Base-by-base conservation (phyloP, 1,140 invertebrate genomes). In the Drosophila mojavensis region DNA sequence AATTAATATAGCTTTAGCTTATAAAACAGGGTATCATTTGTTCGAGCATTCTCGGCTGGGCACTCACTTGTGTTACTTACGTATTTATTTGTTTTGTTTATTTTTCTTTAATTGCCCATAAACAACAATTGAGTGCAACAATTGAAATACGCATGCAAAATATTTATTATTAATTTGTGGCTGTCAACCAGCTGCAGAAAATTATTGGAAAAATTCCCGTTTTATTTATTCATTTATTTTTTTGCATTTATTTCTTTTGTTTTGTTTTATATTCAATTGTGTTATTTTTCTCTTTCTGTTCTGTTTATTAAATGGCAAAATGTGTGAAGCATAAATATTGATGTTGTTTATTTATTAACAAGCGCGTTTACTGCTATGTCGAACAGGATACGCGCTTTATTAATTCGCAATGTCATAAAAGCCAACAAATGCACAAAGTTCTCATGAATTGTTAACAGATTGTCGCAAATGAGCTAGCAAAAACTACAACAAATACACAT, bases 331-430 rank as follows among this genome's bases (percentile, higher is more conserved):
- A 70, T 54, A 76, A 81, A 83, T 79, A 77, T 82, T 72, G 43
- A 68, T 71, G 65, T 28, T 75, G 58, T 76, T 86, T 81, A 70
- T 78, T 79, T 85, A 86, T 81, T 78, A 76, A 81, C 66, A 71
- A 79, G 41, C 47, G 58, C 17, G 33, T 55, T 51, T 43, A 62
- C 39, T 61, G 64, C 41, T 72, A 78, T 15, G 41, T 9, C 15
- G 11, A 53, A 65, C 61, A 47, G 41, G 26, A 80, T 68, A 59
- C 39, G 59, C 50, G 50, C 48, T 75, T 67, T 77, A 69, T 78
- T 72, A 71, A 71, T 67, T 68, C 62, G 56, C 26, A 56, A 65
- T 65, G 51, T 51, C 43, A 63, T 9, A 47, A 60, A 55, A 53
- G 33, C 68, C 36, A 5, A 11, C 43, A 51, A 28, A 24, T 51